Conservation (phyloP, 2,888 invertebrate species). For the Trichopoda pennipes region DNA sequence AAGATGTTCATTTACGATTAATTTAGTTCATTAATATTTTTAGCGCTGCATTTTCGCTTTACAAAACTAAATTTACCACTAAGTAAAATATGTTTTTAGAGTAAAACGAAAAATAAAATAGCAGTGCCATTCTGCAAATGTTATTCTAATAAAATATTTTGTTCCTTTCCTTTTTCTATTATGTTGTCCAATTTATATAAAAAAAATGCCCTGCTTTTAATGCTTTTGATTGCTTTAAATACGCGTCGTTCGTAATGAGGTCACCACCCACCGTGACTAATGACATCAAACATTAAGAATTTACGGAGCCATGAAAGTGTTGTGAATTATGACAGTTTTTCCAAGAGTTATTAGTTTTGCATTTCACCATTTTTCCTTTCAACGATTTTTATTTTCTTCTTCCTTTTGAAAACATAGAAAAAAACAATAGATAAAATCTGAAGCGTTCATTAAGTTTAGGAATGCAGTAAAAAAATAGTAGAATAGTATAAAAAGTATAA, state of each 20-base stretch:
- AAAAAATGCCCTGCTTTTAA: not conserved
- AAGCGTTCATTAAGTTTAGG: not conserved
- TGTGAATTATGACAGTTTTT: slow-evolving; percentile 33
- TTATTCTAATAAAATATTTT: not conserved
- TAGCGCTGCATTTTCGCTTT: too few relatives aligned
- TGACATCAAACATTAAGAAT: slow-evolving; percentile 60
- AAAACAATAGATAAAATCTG: not conserved
- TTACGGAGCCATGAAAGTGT: slow-evolving; percentile 61
- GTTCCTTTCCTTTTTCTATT: not conserved
- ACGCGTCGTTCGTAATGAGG: slow-evolving; percentile 22
- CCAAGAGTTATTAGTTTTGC: slow-evolving; percentile 17
- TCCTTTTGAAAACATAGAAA: not conserved
- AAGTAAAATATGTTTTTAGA: not conserved
- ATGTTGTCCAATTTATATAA: not conserved
- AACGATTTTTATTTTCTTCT: not conserved
- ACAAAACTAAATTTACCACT: not conserved
- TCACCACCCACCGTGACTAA: slow-evolving; percentile 42
- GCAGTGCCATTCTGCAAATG: not conserved
- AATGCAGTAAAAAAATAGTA: not conserved
- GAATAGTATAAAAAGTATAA: not conserved
- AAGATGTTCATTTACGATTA: too few relatives aligned
- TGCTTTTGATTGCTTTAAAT: not conserved
- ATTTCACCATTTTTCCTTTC: not conserved
- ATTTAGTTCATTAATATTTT: too few relatives aligned
- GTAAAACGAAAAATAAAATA: not conserved